These are phyloP conservation scores for Eurytoma californica DNA, from an alignment of 2,888 invertebrate species.

Conservation along the genomic window DNA sequence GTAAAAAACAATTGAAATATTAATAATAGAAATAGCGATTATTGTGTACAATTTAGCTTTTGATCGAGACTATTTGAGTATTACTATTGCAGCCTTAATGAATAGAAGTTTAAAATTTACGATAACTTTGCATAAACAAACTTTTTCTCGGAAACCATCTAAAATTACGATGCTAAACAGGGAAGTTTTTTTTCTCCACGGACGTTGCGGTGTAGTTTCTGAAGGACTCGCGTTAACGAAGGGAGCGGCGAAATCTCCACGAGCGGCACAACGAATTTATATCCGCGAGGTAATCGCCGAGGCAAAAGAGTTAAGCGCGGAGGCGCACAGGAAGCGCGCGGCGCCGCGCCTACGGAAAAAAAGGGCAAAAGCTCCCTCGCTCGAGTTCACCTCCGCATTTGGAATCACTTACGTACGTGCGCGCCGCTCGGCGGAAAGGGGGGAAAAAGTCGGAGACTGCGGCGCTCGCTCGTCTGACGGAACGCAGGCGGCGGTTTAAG, in stretches of 20 bases:
- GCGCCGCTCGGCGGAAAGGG: neutral
- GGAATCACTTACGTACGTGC: slow-evolving; percentile 16
- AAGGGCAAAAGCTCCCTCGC: neutral
- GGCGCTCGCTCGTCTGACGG: neutral
- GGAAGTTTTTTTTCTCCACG: neutral
- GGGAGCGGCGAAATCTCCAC: slow-evolving; percentile 2
- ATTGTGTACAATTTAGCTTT: too few relatives aligned
- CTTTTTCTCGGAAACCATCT: too few relatives aligned
- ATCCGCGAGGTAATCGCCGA: neutral
- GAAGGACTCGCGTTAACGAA: slow-evolving; percentile 4
- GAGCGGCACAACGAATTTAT: neutral
- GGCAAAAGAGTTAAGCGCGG: neutral
- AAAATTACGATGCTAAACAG: too few relatives aligned
- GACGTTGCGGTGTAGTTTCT: neutral
- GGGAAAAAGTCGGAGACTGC: neutral
- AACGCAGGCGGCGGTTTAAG: neutral
- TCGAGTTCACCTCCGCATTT: slow-evolving; percentile 11
- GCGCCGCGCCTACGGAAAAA: neutral
- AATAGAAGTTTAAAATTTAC: too few relatives aligned
- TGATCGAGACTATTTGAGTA: too few relatives aligned
- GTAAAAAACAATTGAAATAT: too few relatives aligned
- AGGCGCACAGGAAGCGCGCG: slow-evolving; percentile 2
- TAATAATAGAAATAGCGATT: too few relatives aligned
- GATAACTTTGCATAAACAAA: too few relatives aligned
- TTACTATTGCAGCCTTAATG: too few relatives aligned